Conservation (phyloP, 2,113 vertebrate genomes). For the Athene cunicularia region DNA sequence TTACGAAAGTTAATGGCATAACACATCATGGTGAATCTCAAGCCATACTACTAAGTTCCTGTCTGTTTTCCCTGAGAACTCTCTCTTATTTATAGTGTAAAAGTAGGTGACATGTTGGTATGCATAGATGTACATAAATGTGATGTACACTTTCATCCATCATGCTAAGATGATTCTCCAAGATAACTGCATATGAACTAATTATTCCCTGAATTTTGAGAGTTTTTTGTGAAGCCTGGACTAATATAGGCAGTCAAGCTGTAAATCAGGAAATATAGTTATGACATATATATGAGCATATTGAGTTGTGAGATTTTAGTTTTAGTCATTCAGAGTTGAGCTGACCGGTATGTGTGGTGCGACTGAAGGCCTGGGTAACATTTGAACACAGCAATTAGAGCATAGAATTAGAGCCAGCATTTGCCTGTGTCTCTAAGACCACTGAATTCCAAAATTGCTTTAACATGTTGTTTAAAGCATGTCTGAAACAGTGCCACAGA, state of each 20-base stretch:
- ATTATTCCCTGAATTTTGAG: neutral
- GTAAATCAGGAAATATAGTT: neutral
- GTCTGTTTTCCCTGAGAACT: neutral
- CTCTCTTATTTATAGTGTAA: neutral
- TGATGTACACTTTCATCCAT: neutral
- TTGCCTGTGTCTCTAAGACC: neutral
- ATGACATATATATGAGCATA: neutral
- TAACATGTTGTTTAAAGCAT: neutral
- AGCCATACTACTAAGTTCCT: neutral
- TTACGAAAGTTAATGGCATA: neutral
- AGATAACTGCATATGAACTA: neutral
- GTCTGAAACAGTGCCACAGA: neutral
- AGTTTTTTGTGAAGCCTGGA: neutral
- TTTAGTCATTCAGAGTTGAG: neutral
- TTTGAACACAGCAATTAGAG: neutral
- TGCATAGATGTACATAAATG: neutral
- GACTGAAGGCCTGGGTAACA: neutral
- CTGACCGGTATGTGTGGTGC: accelerated
- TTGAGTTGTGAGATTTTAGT: neutral
- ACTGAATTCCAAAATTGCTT: neutral
- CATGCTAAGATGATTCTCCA: neutral
- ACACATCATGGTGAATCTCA: neutral
- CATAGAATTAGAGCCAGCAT: neutral
- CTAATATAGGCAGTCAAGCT: neutral
- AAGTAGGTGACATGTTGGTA: neutral